Conservation (phyloP, 37 sponge, comb jelly and placozoan genomes). For the Hexactinellida sp. region DNA sequence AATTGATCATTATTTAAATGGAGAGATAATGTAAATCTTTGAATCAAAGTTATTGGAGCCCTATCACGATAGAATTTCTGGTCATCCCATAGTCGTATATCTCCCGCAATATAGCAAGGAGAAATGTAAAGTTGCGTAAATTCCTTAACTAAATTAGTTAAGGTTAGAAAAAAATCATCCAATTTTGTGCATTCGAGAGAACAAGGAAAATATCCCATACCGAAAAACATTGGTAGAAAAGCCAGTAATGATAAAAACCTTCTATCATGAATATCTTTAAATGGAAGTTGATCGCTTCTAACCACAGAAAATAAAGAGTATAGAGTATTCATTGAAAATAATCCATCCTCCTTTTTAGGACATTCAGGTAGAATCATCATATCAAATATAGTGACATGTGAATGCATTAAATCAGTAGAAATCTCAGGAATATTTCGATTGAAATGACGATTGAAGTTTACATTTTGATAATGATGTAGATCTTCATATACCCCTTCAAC, state of each 20-base stretch:
- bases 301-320: not conserved
- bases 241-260: not conserved
- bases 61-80: not conserved
- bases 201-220: not conserved
- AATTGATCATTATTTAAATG: not conserved
- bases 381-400: not conserved
- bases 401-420: not conserved
- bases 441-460: not conserved
- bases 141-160: not conserved
- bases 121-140: not conserved
- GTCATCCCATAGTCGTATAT: not conserved
- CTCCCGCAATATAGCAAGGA: not conserved
- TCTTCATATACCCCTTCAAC: not conserved
- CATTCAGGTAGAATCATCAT: not conserved
- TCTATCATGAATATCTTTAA: not conserved
- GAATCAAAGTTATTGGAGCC: not conserved
- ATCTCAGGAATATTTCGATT: not conserved
- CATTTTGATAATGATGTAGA: not conserved
- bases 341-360: not conserved
- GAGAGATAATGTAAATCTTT: not conserved
- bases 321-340: not conserved
- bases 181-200: not conserved
- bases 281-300: not conserved
- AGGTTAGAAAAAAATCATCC: not conserved
- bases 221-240: not conserved